These are phyloP conservation scores for Stichopus horrens DNA, from an alignment of 53 echinoderm and acorn worm genomes.

Conservation along the genomic window DNA sequence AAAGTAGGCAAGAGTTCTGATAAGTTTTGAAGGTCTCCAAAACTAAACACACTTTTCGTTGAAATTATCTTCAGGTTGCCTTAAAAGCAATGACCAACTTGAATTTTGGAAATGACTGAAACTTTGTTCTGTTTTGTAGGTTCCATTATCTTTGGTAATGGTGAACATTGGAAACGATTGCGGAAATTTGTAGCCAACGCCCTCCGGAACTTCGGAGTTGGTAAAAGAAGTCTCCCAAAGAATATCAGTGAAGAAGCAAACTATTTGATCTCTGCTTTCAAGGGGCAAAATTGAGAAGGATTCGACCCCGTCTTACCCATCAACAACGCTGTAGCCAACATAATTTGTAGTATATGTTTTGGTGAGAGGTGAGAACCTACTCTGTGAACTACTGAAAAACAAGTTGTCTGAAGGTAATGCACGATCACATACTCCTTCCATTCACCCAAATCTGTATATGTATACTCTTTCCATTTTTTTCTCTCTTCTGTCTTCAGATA, in stretches of 20 bases:
- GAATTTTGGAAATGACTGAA: no score
- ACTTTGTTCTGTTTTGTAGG: slow-evolving; percentile 38
- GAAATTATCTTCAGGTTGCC: no score
- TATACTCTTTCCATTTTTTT: not conserved
- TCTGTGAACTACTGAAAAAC: not conserved
- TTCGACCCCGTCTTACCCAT: slow-evolving; percentile 37
- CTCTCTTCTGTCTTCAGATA: not conserved
- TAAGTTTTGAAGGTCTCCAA: no score
- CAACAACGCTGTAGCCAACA: slow-evolving; percentile 25
- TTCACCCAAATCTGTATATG: no score
- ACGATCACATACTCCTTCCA: no score
- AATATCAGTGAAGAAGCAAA: slow-evolving; percentile 71
- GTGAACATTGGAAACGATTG: slow-evolving; percentile 64
- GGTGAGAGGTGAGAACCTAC: not conserved
- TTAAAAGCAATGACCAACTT: no score
- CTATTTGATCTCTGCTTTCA: slow-evolving; percentile 36
- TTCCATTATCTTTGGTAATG: slow-evolving; percentile 60
- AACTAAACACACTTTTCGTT: no score
- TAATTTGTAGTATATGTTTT: slow-evolving; percentile 35
- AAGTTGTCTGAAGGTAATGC: no score
- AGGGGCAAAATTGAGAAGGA: not conserved
- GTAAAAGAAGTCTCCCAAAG: slow-evolving; percentile 63
- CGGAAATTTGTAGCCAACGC: slow-evolving; percentile 75
- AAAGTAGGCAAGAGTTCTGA: no score
- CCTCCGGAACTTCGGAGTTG: slow-evolving; percentile 81